A percentile compares a stretch with the other conserved stretches of the same genome.
phyloP scores from a whole-genome alignment of 1,140 invertebrate species.

The Anoplolepis gracilipes region DNA sequence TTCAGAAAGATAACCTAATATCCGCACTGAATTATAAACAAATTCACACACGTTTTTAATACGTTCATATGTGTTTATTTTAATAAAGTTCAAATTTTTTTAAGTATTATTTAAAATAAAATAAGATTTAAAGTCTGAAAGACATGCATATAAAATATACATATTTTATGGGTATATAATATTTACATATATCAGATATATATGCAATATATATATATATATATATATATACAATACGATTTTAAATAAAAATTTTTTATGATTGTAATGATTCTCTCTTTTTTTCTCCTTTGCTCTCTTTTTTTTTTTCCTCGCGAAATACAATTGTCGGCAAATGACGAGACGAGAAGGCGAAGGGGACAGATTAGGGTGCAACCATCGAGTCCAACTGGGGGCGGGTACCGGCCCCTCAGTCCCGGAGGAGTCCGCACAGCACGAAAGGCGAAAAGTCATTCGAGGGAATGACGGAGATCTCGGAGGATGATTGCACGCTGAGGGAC shows the following conservation, averaged over 20 bases:
- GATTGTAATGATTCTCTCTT: neutral
- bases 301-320: constrained; percentile 3
- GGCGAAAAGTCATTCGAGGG: constrained; percentile 72
- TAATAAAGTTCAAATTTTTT: neutral
- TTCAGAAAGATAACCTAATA: neutral
- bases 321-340: neutral
- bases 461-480: constrained; percentile 71
- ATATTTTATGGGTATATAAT: too few species aligned
- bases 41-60: neutral
- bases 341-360: constrained; percentile 28
- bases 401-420: neutral
- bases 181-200: too few species aligned
- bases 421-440: constrained; percentile 39
- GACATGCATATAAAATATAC: too few species aligned
- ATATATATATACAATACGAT: too few species aligned
- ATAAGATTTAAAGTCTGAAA: too few species aligned
- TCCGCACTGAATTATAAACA: neutral
- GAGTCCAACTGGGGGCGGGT: neutral
- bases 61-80: too few species aligned
- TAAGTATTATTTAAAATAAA: too few species aligned
- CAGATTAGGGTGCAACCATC: constrained; percentile 24
- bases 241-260: too few species aligned
- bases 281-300: too few species aligned
- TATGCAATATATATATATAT: too few species aligned
- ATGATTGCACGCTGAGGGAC: constrained; percentile 66